Evolutionary conservation across 2,888 invertebrate species (phyloP), one percentile per base, ranked within the genome.

Genomic region (Tachina lurida): DNA sequence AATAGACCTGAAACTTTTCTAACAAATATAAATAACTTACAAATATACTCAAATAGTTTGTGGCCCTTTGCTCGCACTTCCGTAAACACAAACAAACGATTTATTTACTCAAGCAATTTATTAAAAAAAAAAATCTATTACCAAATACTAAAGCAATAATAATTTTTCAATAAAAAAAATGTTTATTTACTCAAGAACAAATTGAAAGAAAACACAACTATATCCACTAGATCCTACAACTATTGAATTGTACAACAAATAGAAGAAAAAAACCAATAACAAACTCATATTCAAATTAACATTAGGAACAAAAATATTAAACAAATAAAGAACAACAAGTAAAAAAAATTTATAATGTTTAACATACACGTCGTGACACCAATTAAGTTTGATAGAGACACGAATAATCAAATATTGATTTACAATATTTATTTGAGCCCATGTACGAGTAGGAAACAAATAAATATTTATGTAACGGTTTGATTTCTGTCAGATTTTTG

Each of bases 321-420:
- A 68, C 45, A 62, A 80, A 68, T 52, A 67, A 7, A 31, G 7
- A 31, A 31, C 31, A 74, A 67, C 47, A 54, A 49, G 22, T 49
- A 65, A 58, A 39, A 45, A 39, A 68, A 81, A 73, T 3, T 2
- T 31, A 31, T 31, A 43, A 58, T 76, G 15, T 49, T 77, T 43
- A 58, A 58, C 19, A 60, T 82, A 82, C 60, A 86, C 75, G 76
- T 76, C 83, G 83, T 83, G 86, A 83, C 79, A 83, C 79, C 79
- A 86, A 83, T 86, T 80, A 84, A 22, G n/a, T 10, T 52, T 19
- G 39, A 78, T 41, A 73, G 52, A 3, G 62, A 60, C 58, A 62
- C 75, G 60, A 19, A 15, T 78, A 31, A 54, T 62, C 52, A 73
- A 82, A 84, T 78, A 78, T 84, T 78, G 77, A 73, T 74, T 56